Evolutionary conservation across 2,888 invertebrate species (phyloP).

Genomic region (Oscheius myriophilus): DNA sequence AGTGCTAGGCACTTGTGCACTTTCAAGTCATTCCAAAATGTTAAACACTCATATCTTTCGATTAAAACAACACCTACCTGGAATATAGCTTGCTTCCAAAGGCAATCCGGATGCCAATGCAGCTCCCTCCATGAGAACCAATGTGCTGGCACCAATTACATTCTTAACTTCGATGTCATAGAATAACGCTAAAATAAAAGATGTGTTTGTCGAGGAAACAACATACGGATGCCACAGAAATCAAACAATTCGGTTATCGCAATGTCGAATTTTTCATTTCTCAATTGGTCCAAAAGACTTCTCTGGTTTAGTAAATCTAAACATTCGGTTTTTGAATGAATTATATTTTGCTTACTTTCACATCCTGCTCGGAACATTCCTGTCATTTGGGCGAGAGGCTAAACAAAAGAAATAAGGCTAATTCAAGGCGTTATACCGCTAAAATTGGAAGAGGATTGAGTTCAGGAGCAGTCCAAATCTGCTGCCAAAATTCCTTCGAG

Average conservation of each 20-base stretch:
- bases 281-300: constrained; percentile 16
- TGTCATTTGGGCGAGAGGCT: constrained; percentile 16
- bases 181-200: constrained; percentile 23
- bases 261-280: constrained; percentile 28
- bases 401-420: too few species aligned
- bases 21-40: too few species aligned
- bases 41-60: too few species aligned
- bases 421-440: not conserved
- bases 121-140: constrained; percentile 26
- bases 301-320: constrained; percentile 18
- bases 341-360: not conserved
- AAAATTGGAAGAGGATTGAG: constrained; percentile 16
- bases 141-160: constrained; percentile 22
- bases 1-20: too few species aligned
- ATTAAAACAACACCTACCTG: constrained; percentile 13
- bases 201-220: not conserved
- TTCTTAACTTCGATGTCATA: constrained; percentile 22
- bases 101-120: constrained; percentile 27
- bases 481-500: constrained; percentile 12
- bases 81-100: constrained; percentile 20
- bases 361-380: constrained; percentile 17
- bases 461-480: constrained; percentile 15
- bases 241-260: constrained; percentile 32
- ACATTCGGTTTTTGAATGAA: not conserved
- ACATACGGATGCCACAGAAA: constrained; percentile 24